These are phyloP conservation scores for Drosophila algonquin DNA, from an alignment of 2,888 invertebrate genomes.

Conservation along the genomic window DNA sequence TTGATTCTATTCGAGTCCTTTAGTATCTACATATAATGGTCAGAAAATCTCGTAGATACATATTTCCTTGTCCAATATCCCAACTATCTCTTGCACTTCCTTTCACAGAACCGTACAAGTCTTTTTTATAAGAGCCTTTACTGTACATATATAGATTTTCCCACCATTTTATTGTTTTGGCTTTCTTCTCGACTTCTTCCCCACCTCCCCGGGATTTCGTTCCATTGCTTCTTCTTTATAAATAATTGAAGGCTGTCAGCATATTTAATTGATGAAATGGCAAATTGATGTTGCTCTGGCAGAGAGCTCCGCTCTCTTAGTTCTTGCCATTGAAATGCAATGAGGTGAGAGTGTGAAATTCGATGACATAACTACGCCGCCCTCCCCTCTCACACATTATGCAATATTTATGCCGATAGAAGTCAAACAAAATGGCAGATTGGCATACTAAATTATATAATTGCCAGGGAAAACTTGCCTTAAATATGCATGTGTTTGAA, in stretches of 20 bases:
- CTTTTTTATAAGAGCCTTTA: background rate
- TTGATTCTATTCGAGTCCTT: too few species aligned
- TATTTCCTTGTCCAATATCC: too few species aligned
- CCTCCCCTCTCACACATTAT: background rate
- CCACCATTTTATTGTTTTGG: background rate
- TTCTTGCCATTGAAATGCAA: slow-evolving; percentile 15
- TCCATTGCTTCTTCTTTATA: slow-evolving; percentile 7
- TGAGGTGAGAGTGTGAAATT: slow-evolving; percentile 16
- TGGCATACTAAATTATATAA: background rate
- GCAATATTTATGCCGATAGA: slow-evolving; percentile 14
- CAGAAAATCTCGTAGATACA: too few species aligned
- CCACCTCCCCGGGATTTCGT: background rate
- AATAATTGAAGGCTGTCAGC: slow-evolving; percentile 46
- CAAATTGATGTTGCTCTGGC: slow-evolving; percentile 24
- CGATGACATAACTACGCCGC: slow-evolving; percentile 1
- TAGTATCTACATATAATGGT: too few species aligned
- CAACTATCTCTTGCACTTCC: too few species aligned
- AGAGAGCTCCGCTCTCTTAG: background rate
- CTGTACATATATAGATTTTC: background rate
- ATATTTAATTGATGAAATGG: slow-evolving; percentile 52
- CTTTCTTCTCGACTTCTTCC: background rate
- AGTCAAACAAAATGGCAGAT: slow-evolving; percentile 3
- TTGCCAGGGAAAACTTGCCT: background rate
- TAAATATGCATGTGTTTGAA: background rate
- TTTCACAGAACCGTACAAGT: too few species aligned